Conservation (phyloP, 2,888 invertebrate genomes). For the Anagyrus pseudococci region DNA sequence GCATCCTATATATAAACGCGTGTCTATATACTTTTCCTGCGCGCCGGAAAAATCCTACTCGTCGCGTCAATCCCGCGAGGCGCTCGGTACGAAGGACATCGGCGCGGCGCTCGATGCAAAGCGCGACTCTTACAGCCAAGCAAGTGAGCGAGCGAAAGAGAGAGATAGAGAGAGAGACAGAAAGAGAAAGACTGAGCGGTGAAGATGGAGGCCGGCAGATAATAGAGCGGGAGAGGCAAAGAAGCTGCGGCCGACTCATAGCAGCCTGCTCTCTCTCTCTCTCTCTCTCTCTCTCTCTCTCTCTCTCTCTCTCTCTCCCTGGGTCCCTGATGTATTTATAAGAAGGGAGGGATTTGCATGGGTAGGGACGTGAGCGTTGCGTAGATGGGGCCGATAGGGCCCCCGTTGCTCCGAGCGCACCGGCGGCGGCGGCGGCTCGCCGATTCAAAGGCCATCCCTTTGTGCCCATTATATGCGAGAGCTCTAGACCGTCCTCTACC, state of each 20-base stretch:
- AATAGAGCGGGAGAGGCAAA: background rate
- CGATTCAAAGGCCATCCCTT: conserved; percentile 57
- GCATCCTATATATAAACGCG: no score
- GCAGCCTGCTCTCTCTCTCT: no score
- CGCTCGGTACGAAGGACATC: background rate
- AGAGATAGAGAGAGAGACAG: conserved; percentile 40
- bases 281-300: no score
- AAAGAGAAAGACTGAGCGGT: conserved; percentile 9
- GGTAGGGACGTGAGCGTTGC: conserved; percentile 55
- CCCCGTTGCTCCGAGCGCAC: no score
- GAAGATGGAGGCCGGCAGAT: conserved; percentile 2
- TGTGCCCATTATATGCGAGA: conserved; percentile 45
- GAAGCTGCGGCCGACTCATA: no score
- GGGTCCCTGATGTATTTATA: conserved; percentile 62
- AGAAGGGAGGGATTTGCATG: conserved; percentile 61
- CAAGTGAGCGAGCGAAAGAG: background rate
- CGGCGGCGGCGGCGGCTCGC: conserved; percentile 50
- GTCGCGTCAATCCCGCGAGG: background rate
- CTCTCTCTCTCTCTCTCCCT: no score
- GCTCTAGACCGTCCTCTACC: conserved; percentile 36
- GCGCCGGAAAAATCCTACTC: no score
- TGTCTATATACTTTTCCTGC: no score
- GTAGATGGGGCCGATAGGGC: conserved; percentile 38
- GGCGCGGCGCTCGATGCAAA: background rate
- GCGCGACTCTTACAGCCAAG: background rate